A percentile compares a stretch with the other conserved stretches of the same genome.
These are phyloP conservation scores for Micropterix aruncella DNA, from an alignment of 2,888 invertebrate species.

Conservation along the genomic window DNA sequence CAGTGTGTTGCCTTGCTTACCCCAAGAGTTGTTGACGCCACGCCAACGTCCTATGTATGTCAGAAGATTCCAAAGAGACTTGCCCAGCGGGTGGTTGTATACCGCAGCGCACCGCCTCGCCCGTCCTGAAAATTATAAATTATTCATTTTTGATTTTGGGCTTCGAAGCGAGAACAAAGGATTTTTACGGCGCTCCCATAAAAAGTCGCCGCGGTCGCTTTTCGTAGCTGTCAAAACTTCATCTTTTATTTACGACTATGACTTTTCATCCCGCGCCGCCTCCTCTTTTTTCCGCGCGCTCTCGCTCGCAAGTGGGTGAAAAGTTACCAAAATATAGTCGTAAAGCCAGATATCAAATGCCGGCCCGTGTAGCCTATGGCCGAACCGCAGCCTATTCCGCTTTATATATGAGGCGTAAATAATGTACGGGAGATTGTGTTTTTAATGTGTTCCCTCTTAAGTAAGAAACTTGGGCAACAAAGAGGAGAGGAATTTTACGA, in stretches of 20 bases:
- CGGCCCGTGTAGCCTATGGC: too few species aligned
- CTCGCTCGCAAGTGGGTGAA: not conserved
- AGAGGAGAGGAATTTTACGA: not conserved
- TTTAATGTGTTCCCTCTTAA: not conserved
- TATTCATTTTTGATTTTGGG: not conserved
- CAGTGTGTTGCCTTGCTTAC: too few species aligned
- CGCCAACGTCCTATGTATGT: too few species aligned
- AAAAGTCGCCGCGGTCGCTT: not conserved
- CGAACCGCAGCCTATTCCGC: not conserved
- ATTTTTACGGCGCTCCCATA: not conserved
- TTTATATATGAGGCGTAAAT: not conserved
- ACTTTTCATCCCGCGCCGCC: not conserved
- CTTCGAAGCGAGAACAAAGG: not conserved
- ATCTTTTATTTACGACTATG: not conserved
- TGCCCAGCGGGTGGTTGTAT: too few species aligned
- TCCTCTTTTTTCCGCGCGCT: not conserved
- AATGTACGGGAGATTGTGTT: not conserved
- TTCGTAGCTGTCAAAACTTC: not conserved
- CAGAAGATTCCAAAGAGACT: too few species aligned
- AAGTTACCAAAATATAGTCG: not conserved
- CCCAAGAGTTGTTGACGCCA: too few species aligned
- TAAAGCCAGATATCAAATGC: too few species aligned
- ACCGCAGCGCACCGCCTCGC: too few species aligned
- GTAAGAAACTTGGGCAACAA: not conserved
- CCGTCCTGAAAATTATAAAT: not conserved